Evolutionary conservation across 2,113 vertebrate genomes (phyloP).

Genomic region (Percina caprodes): DNA sequence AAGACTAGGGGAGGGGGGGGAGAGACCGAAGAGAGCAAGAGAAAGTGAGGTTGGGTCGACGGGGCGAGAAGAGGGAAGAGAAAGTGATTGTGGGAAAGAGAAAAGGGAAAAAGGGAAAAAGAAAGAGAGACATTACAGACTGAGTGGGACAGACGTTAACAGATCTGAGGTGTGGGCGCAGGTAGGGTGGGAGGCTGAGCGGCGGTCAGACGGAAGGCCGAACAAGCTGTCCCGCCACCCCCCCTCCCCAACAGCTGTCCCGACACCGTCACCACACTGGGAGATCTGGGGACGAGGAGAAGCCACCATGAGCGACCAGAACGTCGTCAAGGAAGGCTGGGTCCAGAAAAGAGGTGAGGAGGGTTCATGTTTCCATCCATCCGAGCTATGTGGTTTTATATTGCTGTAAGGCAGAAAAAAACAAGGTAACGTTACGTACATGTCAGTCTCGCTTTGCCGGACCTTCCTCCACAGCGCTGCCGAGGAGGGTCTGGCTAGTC

Average conservation of each 20-base stretch:
- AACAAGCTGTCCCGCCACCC: slow-evolving; percentile 26
- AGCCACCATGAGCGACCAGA: slow-evolving; percentile 86
- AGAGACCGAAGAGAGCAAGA: slow-evolving; percentile 7
- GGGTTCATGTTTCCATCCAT: neutral
- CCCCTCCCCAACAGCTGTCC: slow-evolving; percentile 19
- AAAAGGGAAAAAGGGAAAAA: neutral
- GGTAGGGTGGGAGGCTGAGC: slow-evolving; percentile 52
- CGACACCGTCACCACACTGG: slow-evolving; percentile 64
- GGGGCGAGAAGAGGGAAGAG: slow-evolving; percentile 41
- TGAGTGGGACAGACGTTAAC: neutral
- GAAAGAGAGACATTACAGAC: neutral
- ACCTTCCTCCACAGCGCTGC: too few species aligned
- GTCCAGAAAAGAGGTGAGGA: slow-evolving; percentile 84
- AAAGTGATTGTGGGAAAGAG: slow-evolving; percentile 43
- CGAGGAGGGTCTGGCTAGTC: too few species aligned
- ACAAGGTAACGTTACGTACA: too few species aligned
- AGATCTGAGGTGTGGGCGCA: slow-evolving; percentile 30
- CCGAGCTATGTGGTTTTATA: neutral
- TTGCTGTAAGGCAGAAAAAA: too few species aligned
- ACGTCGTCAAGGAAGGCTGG: slow-evolving; percentile 86
- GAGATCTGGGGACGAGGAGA: slow-evolving; percentile 64
- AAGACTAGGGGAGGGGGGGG: neutral
- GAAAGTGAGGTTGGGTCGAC: slow-evolving; percentile 33
- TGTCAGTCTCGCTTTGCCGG: too few species aligned
- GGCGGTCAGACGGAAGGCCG: slow-evolving; percentile 49